Percentiles rank a stretch among this genome's conserved stretches.
Conservation (phyloP, 2,797 vertebrate genomes). For the Kryptopterus vitreolus region DNA sequence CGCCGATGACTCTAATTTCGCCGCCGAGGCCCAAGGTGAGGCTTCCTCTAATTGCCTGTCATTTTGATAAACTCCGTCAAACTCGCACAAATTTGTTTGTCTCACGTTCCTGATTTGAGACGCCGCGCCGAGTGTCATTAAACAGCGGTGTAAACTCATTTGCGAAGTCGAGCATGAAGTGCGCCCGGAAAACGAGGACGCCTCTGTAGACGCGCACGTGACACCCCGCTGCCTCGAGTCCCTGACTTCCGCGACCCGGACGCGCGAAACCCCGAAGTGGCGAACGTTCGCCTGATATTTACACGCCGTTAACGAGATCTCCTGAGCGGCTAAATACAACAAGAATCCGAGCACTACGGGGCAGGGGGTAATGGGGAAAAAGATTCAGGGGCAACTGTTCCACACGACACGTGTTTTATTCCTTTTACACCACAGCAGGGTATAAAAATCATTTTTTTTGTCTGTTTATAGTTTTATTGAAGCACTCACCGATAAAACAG, state of each 20-base stretch:
- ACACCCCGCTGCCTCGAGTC: conserved; percentile 36
- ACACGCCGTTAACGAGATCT: neutral
- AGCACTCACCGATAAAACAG: too few species aligned
- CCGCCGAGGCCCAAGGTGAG: conserved; percentile 67
- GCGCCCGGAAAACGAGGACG: conserved; percentile 23
- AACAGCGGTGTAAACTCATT: conserved; percentile 42
- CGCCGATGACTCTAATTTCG: conserved; percentile 71
- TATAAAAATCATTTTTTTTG: too few species aligned
- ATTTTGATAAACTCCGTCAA: conserved; percentile 74
- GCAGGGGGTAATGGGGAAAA: neutral
- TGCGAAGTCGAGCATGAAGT: conserved; percentile 31
- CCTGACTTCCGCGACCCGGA: conserved; percentile 31
- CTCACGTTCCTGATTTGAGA: conserved; percentile 51
- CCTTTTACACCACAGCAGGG: too few species aligned
- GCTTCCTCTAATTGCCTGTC: conserved; percentile 72
- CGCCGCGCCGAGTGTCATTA: conserved; percentile 27
- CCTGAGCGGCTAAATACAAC: neutral
- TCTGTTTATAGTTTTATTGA: too few species aligned
- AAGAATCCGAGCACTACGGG: neutral
- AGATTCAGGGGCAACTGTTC: neutral
- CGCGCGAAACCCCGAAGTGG: conserved; percentile 32
- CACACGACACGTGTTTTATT: too few species aligned
- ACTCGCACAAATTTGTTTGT: conserved; percentile 71
- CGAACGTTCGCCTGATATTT: neutral
- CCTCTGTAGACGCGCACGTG: conserved; percentile 23